Conservation (phyloP, 2,113 vertebrate genomes). For the Brachypteracias leptosomus region DNA sequence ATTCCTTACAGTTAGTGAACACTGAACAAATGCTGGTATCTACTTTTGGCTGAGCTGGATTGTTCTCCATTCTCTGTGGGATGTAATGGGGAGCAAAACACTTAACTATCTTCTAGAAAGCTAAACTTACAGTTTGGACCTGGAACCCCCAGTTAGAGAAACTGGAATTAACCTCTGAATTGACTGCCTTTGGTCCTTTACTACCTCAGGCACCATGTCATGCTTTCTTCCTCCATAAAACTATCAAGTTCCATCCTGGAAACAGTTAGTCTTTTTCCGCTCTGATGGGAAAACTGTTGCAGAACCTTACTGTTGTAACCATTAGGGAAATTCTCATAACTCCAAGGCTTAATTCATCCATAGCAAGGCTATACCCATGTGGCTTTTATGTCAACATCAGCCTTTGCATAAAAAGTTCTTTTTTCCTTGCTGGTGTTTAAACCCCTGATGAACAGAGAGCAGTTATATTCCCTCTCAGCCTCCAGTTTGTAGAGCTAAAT, state of each 20-base stretch:
- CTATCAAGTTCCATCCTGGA: neutral
- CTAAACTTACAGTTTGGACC: neutral
- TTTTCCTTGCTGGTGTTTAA: neutral
- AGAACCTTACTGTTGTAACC: neutral
- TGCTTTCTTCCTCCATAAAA: neutral
- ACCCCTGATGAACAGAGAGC: neutral
- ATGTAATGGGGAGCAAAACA: neutral
- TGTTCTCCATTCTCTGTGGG: neutral
- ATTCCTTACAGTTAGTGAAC: neutral
- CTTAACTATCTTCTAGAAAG: neutral
- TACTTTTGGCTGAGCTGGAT: neutral
- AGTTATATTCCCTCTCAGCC: neutral
- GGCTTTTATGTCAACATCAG: neutral
- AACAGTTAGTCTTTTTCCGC: neutral
- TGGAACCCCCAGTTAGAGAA: neutral
- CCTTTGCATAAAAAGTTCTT: neutral
- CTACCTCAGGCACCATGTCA: rapidly evolving
- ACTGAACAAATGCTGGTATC: neutral
- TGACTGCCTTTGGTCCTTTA: neutral
- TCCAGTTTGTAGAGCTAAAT: neutral
- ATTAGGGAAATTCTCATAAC: neutral
- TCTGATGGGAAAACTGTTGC: neutral
- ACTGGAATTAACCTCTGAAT: neutral
- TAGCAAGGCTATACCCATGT: neutral
- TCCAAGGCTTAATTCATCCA: neutral